These are phyloP conservation scores for Pseudochromis fuscus DNA, from an alignment of 2,797 vertebrate genomes.

Conservation along the genomic window DNA sequence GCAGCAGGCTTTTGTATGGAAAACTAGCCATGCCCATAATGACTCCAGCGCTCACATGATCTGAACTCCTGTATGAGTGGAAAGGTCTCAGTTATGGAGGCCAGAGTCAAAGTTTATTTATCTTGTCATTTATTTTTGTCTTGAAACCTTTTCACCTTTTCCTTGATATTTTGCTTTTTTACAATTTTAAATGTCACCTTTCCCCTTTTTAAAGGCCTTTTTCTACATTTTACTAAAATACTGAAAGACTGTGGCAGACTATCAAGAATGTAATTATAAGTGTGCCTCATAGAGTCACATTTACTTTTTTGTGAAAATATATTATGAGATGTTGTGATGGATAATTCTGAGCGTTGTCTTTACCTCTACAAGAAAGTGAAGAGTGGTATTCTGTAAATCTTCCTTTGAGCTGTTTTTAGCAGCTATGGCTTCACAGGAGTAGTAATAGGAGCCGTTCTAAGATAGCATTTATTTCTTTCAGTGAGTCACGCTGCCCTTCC, in stretches of 20 bases:
- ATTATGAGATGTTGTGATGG: background rate
- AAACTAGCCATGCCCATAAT: constrained; percentile 60
- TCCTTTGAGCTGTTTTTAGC: constrained; percentile 6
- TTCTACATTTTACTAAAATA: background rate
- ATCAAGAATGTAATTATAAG: constrained; percentile 9
- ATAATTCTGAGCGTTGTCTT: background rate
- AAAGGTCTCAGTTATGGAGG: constrained; percentile 20
- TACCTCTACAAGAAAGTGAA: background rate
- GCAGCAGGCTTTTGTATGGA: constrained; percentile 61
- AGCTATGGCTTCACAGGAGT: background rate
- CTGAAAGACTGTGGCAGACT: constrained; percentile 6
- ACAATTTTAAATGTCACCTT: constrained; percentile 9
- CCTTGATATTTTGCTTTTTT: constrained; percentile 13
- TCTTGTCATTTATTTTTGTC: constrained; percentile 20
- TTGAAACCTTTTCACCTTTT: background rate
- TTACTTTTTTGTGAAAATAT: background rate
- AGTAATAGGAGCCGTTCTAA: background rate
- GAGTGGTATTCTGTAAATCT: background rate
- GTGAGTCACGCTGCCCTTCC: background rate
- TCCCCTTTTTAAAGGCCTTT: constrained; percentile 5
- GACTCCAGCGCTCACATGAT: constrained; percentile 57
- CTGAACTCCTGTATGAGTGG: constrained; percentile 37
- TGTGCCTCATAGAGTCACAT: constrained; percentile 7
- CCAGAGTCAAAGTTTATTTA: constrained; percentile 12
- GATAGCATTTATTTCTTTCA: background rate